Conservation (phyloP, 2,113 vertebrate species). For the Eubucco bourcierii region DNA sequence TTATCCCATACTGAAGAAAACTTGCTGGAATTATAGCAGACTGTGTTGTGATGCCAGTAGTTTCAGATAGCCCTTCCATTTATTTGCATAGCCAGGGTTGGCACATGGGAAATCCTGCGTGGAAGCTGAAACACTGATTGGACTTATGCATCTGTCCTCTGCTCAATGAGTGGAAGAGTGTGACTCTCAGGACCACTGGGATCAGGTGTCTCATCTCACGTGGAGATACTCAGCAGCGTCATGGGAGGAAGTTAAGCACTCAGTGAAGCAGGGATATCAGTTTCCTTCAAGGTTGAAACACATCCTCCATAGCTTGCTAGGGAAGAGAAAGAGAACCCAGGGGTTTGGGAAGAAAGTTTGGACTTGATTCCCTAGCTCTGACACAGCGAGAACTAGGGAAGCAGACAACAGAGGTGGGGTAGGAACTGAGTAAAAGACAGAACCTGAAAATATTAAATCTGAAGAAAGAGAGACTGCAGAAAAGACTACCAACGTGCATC, state of each 20-base stretch:
- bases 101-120: rapidly evolving
- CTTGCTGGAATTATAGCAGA: background rate
- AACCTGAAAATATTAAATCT: background rate
- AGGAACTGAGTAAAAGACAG: background rate
- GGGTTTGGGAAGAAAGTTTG: background rate
- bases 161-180: rapidly evolving
- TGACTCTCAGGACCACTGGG: background rate
- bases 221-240: background rate
- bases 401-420: background rate
- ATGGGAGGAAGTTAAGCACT: background rate
- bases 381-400: background rate
- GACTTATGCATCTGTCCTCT: background rate
- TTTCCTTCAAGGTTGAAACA: background rate
- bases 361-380: too few relatives aligned
- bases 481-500: background rate
- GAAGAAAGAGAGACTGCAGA: background rate
- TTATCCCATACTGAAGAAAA: background rate
- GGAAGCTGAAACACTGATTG: background rate
- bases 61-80: background rate
- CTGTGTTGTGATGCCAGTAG: background rate
- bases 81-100: background rate
- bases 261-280: background rate
- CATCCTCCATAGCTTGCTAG: background rate
- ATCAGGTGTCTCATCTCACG: background rate
- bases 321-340: background rate